phyloP scores from a whole-genome alignment of 2,797 vertebrate species.

The Paedocypris micromegethes region DNA sequence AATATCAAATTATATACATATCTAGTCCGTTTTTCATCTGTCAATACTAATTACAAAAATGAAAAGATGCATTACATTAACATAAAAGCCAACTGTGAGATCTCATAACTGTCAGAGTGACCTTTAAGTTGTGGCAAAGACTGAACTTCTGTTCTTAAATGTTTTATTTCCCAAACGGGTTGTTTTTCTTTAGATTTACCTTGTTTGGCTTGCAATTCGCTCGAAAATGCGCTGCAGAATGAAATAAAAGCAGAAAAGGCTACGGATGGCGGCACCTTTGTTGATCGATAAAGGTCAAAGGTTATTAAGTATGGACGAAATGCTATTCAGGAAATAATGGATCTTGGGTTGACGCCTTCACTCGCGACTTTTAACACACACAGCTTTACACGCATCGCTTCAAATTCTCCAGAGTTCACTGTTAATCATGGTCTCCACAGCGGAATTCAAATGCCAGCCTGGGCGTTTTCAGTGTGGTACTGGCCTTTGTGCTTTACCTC shows the following conservation, averaged over 20 bases:
- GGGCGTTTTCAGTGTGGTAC: conserved; percentile 97
- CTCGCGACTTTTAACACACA: conserved; percentile 32
- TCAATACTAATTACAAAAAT: no score
- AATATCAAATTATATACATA: no score
- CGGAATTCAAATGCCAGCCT: conserved; percentile 96
- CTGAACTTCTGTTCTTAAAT: not conserved
- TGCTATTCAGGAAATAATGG: conserved; percentile 32
- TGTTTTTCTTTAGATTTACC: conserved; percentile 23
- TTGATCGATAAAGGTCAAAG: conserved; percentile 41
- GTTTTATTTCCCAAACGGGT: conserved; percentile 9
- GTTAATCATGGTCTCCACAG: conserved; percentile 60
- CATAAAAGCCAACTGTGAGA: no score
- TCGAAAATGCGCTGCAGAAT: not conserved
- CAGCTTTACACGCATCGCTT: conserved; percentile 28
- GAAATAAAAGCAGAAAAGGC: conserved; percentile 29
- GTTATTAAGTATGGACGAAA: conserved; percentile 29
- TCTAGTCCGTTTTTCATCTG: no score
- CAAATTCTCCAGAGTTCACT: conserved; percentile 27
- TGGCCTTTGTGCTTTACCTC: conserved; percentile 92
- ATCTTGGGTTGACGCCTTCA: conserved; percentile 21
- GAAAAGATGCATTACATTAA: no score
- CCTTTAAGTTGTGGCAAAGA: conserved; percentile 9
- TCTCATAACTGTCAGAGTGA: not conserved
- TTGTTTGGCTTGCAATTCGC: conserved; percentile 26
- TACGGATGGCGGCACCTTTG: conserved; percentile 32